Percentiles rank a stretch among this genome's conserved stretches.
Evolutionary conservation across 2,888 invertebrate genomes (phyloP).

Genomic region (Anthrax anthrax): DNA sequence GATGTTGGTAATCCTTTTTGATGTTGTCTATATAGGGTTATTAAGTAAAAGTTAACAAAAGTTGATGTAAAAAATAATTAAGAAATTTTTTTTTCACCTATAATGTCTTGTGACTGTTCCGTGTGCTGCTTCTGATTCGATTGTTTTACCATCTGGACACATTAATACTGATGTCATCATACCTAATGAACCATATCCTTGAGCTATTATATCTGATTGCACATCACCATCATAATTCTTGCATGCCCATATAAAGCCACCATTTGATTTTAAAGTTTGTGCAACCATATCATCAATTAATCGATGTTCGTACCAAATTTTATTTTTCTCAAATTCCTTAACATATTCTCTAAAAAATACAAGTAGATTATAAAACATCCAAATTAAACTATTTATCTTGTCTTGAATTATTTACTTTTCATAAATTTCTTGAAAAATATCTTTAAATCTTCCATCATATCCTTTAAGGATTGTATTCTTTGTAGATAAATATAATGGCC

Average conservation of each 20-base stretch:
- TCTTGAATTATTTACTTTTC: slow-evolving; percentile 48
- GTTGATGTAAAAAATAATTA: slow-evolving; percentile 32
- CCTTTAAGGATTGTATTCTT: slow-evolving; percentile 83
- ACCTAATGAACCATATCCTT: slow-evolving; percentile 67
- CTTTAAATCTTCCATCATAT: slow-evolving; percentile 84
- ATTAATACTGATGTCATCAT: slow-evolving; percentile 84
- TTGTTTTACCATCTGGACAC: slow-evolving; percentile 71
- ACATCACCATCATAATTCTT: slow-evolving; percentile 91
- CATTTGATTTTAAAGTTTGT: slow-evolving; percentile 65
- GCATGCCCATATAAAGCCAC: slow-evolving; percentile 85
- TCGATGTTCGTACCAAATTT: slow-evolving; percentile 84
- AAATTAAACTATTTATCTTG: neutral
- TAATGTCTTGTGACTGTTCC: slow-evolving; percentile 85
- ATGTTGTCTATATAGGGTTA: slow-evolving; percentile 47
- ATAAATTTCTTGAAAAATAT: slow-evolving; percentile 80
- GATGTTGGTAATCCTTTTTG: slow-evolving; percentile 76
- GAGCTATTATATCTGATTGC: slow-evolving; percentile 77
- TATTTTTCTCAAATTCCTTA: slow-evolving; percentile 54
- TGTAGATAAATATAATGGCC: slow-evolving; percentile 81
- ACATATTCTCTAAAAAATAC: slow-evolving; percentile 48
- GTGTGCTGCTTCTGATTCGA: slow-evolving; percentile 85
- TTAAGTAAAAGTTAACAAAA: neutral
- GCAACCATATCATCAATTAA: slow-evolving; percentile 85
- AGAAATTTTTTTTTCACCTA: slow-evolving; percentile 33
- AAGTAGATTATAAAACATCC: slow-evolving; percentile 3